phyloP scores from a whole-genome alignment of 2,113 vertebrate genomes.

The Cacatua alba region DNA sequence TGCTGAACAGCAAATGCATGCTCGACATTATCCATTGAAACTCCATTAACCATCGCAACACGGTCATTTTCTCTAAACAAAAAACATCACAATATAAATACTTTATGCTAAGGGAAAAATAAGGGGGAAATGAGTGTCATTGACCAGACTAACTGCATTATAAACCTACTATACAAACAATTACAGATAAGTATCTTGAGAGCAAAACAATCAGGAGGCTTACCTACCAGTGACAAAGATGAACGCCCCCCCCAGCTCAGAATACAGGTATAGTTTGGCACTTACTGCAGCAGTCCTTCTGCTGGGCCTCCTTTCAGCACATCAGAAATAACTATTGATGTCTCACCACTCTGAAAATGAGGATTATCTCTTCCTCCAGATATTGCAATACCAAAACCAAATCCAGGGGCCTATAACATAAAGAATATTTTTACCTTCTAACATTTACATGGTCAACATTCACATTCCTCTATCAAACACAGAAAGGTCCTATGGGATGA shows the following conservation, averaged over 20 bases:
- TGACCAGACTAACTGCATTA: not conserved
- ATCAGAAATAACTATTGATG: constrained; percentile 98
- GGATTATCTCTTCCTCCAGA: constrained; percentile 98
- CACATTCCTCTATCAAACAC: not conserved
- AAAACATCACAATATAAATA: not conserved
- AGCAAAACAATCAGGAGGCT: not conserved
- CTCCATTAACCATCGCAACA: constrained; percentile 98
- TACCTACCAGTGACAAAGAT: not conserved
- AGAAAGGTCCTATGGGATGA: not conserved
- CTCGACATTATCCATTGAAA: constrained; percentile 99
- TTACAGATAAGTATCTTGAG: not conserved
- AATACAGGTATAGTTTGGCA: not conserved
- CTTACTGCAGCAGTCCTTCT: constrained; percentile 97
- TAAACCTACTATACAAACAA: not conserved
- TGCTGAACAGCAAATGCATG: constrained; percentile 98
- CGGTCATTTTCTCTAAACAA: constrained; percentile 93
- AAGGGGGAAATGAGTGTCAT: not conserved
- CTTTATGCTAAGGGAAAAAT: not conserved
- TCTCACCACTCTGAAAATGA: constrained; percentile 99
- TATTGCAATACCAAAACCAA: constrained; percentile 99
- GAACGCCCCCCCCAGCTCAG: not conserved
- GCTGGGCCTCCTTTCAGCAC: constrained; percentile 97
- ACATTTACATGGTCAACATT: not conserved
- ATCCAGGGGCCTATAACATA: constrained; percentile 88
- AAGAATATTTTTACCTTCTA: not conserved